Evolutionary conservation across 1,140 invertebrate genomes (phyloP), one percentile per base, ranked within the genome.

Genomic region (Atopsyche davidsoni): DNA sequence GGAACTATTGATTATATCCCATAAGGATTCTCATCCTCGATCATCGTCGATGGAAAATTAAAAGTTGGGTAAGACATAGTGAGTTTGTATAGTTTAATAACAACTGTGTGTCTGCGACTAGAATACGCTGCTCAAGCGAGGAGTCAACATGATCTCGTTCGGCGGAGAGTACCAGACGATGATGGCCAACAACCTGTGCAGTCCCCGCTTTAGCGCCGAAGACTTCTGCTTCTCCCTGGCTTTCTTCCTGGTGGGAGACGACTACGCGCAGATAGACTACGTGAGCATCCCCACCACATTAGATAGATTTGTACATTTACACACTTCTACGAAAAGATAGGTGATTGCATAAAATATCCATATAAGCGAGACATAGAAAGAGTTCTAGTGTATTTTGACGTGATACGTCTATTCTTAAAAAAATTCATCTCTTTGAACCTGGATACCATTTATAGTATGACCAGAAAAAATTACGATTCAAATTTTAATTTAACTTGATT

Each of bases 201-300:
- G 51, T 18, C 51, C 59, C 9, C 55, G 57, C 13, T 34, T 54
- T 1, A 55, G 62, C 0, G 40, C 60, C 2, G 49, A 62, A 2
- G 69, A 73, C 51, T 39, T 72, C 16, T 73, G 71, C 53, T 61
- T 64, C 24, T 47, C 60, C 2, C 1, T 69, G 4, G 32, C 63
- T 0, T 69, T 62, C 48, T 43, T 58, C 10, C 18, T 71, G 6
- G 61, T 71, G 14, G 71, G 71, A 0, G 66, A 71, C 18, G 69
- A 73, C 43, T 63, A 65, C 13, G 69, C 69, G 9, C 69, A 72
- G 46, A 60, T 63, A 16, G 66, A 69, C 41, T 60, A 59, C 62
- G 69, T 72, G 59, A 55, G 45, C 2, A 42, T 39, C 4, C 16
- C 4, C 16, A 18, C n/a, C 17, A 39, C 19, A 39, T 6, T 18